Conservation (phyloP, 2,113 vertebrate genomes). For the Burhinus oedicnemus region DNA sequence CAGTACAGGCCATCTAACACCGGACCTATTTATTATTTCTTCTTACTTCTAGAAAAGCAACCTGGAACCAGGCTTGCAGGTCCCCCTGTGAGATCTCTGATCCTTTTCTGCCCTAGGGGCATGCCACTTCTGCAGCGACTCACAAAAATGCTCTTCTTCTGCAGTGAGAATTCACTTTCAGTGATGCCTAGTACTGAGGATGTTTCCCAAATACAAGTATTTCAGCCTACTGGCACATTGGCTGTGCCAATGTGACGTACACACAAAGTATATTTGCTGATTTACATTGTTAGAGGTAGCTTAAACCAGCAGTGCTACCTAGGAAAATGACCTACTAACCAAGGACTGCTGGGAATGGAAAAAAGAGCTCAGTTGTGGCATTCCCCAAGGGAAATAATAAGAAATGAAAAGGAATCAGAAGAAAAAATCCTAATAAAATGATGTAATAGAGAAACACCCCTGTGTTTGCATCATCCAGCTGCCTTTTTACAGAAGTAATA, state of each 20-base stretch:
- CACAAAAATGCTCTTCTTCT: neutral
- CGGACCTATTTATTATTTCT: neutral
- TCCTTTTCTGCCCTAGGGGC: neutral
- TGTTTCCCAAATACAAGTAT: neutral
- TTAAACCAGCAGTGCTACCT: neutral
- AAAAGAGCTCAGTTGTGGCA: neutral
- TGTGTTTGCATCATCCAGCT: neutral
- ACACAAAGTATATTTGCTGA: neutral
- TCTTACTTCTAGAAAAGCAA: neutral
- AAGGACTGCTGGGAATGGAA: neutral
- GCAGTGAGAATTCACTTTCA: neutral
- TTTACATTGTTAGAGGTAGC: neutral
- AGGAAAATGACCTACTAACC: neutral
- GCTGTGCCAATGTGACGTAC: neutral
- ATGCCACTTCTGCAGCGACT: neutral
- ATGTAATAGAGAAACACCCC: neutral
- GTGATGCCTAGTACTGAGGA: neutral
- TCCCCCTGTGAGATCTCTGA: neutral
- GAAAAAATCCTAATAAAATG: neutral
- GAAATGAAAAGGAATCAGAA: neutral
- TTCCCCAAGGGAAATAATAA: neutral
- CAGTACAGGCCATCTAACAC: neutral
- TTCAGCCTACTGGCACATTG: neutral
- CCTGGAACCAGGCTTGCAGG: neutral
- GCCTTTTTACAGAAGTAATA: neutral